phyloP scores from a whole-genome alignment of 2,888 invertebrate genomes.

The Tinea semifulvella region DNA sequence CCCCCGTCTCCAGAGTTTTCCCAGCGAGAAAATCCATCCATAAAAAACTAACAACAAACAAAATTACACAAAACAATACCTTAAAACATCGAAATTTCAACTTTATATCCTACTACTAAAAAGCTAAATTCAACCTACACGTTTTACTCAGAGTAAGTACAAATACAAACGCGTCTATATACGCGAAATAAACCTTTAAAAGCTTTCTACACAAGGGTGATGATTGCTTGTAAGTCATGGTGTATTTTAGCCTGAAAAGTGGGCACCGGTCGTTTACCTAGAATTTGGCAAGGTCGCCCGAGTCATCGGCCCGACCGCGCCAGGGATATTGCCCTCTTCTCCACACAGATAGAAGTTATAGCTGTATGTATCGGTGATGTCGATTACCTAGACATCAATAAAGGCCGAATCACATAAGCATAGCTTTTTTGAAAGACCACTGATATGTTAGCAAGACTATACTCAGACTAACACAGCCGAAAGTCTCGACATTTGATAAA shows the following conservation, averaged over 20 bases:
- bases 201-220: neutral
- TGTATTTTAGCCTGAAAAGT: slow-evolving; percentile 2
- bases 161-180: no score
- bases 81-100: neutral
- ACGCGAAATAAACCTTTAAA: no score
- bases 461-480: no score
- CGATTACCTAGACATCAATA: no score
- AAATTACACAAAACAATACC: slow-evolving; percentile 1
- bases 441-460: no score
- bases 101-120: neutral
- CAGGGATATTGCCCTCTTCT: slow-evolving; percentile 6
- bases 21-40: slow-evolving; percentile 9
- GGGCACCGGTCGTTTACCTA: slow-evolving; percentile 2
- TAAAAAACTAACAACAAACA: neutral
- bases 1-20: slow-evolving; percentile 8
- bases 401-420: no score
- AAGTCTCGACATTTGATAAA: no score
- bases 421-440: no score
- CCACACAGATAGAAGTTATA: neutral
- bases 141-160: no score
- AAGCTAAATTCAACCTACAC: neutral
- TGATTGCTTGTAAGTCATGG: neutral
- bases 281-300: slow-evolving; percentile 7
- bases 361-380: no score
- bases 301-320: slow-evolving; percentile 6